These are phyloP conservation scores for Erebia aethiops DNA, from an alignment of 2,888 invertebrate genomes.

Conservation along the genomic window DNA sequence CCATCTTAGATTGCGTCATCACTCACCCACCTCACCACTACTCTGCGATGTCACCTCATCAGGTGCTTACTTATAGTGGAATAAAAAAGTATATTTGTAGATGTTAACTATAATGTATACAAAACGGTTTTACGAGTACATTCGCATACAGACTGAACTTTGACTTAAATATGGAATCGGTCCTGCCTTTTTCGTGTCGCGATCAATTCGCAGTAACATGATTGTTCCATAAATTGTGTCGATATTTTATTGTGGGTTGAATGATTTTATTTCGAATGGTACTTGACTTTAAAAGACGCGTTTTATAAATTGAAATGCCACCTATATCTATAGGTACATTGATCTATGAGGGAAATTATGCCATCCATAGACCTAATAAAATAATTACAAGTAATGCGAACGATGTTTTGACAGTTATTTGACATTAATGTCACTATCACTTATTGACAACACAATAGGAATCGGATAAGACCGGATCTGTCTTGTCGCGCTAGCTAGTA, in stretches of 20 bases:
- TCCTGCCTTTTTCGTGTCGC: constrained; percentile 44
- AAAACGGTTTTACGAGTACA: constrained; percentile 8
- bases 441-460: too few species aligned
- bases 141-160: constrained; percentile 34
- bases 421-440: too few species aligned
- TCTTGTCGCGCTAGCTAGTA: too few species aligned
- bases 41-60: too few species aligned
- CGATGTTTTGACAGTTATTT: too few species aligned
- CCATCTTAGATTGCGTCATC: too few species aligned
- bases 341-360: neutral
- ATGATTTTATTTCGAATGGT: constrained; percentile 14
- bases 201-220: constrained; percentile 39
- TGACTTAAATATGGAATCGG: constrained; percentile 37
- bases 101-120: neutral
- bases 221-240: constrained; percentile 29
- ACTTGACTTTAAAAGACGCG: constrained; percentile 11
- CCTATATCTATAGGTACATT: neutral
- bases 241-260: constrained; percentile 23
- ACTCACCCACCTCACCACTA: too few species aligned
- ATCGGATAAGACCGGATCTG: too few species aligned
- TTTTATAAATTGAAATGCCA: constrained; percentile 6
- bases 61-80: too few species aligned
- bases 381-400: too few species aligned
- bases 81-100: neutral
- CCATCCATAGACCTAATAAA: too few species aligned